Conservation (phyloP, 2,113 vertebrate species). For the Nesogale talazaci region DNA sequence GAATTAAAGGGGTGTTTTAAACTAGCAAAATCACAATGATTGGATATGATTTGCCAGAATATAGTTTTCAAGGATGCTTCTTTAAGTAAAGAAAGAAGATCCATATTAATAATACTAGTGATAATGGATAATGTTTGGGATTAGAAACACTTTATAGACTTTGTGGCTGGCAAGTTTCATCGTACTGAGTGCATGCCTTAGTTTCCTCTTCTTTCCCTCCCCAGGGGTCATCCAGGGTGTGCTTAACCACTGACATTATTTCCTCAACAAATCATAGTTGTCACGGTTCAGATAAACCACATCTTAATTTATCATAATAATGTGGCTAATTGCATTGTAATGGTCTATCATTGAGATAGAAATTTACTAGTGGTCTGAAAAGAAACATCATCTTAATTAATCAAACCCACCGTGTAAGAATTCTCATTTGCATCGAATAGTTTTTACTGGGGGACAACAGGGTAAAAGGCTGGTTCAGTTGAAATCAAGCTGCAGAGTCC, state of each 20-base stretch:
- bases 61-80: conserved; percentile 10
- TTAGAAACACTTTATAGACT: conserved; percentile 32
- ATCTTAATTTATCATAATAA: conserved; percentile 65
- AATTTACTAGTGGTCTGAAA: conserved; percentile 63
- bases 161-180: not conserved
- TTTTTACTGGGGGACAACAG: conserved; percentile 41
- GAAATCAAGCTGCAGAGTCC: conserved; percentile 3
- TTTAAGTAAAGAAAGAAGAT: conserved; percentile 59
- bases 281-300: conserved; percentile 41
- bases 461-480: not conserved
- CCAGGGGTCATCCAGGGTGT: not conserved
- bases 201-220: not conserved
- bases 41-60: conserved; percentile 46
- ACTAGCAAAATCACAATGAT: conserved; percentile 7
- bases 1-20: not conserved
- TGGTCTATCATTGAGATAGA: conserved; percentile 61
- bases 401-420: conserved; percentile 38
- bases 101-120: conserved; percentile 53
- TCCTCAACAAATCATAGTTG: conserved; percentile 48
- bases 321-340: conserved; percentile 69
- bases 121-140: conserved; percentile 46
- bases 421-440: conserved; percentile 45
- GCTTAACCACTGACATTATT: conserved; percentile 27
- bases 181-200: not conserved
- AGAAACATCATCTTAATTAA: conserved; percentile 48